A percentile compares a stretch with the other conserved stretches of the same genome.
Evolutionary conservation across 2,888 invertebrate genomes (phyloP).

Genomic region (Sympetrum striolatum): DNA sequence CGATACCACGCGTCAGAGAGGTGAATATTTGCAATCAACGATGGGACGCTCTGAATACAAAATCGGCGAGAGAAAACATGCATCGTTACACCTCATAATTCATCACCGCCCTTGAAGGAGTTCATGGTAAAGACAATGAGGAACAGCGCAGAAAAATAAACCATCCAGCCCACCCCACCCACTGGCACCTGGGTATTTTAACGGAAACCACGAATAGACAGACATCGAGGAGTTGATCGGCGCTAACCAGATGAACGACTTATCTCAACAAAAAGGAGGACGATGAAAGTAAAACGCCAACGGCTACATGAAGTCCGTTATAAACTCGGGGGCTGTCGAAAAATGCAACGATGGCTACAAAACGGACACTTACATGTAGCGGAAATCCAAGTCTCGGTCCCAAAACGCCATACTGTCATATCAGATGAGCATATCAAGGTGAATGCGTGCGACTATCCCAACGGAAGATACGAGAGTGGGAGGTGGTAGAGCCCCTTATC

Average conservation of each 20-base stretch:
- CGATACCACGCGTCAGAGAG: no score
- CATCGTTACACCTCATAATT: no score
- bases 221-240: background rate
- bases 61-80: no score
- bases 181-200: no score
- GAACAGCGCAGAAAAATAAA: no score
- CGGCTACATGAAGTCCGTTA: background rate
- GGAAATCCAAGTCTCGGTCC: conserved; percentile 29
- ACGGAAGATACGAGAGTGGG: background rate
- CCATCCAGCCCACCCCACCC: no score
- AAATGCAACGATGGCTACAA: background rate
- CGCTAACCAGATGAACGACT: background rate
- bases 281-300: background rate
- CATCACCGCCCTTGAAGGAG: no score
- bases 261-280: background rate
- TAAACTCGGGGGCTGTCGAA: background rate
- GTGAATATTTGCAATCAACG: no score
- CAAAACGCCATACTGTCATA: conserved; percentile 20
- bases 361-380: background rate
- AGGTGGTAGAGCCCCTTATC: background rate
- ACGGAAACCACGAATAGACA: background rate
- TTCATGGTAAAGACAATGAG: no score
- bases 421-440: background rate
- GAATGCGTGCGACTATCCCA: background rate
- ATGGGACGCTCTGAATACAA: no score